Evolutionary conservation across 2,113 vertebrate genomes (phyloP).

Genomic region (Stegostoma tigrinum): DNA sequence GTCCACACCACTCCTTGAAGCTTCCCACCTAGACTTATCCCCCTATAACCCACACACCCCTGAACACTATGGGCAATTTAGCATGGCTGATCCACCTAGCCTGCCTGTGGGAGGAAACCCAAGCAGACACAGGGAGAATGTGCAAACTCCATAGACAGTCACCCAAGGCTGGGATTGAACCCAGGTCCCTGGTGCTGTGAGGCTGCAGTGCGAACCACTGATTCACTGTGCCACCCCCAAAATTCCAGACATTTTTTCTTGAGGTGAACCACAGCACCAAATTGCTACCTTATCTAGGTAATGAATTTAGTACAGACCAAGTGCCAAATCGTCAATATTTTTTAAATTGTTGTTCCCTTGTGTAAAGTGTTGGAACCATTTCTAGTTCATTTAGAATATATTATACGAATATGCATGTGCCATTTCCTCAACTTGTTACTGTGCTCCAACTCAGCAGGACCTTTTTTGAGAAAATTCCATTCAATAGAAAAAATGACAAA

Average conservation of each 20-base stretch:
- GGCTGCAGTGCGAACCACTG: no score
- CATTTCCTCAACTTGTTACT: background rate
- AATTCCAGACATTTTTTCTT: background rate
- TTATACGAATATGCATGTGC: background rate
- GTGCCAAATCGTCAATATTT: background rate
- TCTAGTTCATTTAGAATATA: background rate
- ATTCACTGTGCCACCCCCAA: no score
- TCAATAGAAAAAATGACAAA: background rate
- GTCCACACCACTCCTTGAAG: no score
- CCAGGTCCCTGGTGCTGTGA: no score
- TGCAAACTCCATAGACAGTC: no score
- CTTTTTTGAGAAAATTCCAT: background rate
- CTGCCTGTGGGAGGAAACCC: no score
- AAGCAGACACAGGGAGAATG: no score
- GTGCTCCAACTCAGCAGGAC: background rate
- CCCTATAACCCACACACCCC: no score
- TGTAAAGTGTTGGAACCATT: background rate
- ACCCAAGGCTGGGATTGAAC: no score
- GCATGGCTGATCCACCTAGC: no score
- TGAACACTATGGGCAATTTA: no score
- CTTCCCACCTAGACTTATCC: no score
- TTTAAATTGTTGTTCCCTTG: background rate
- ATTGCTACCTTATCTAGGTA: background rate
- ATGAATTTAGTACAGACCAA: background rate
- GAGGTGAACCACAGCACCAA: background rate